Evolutionary conservation across 64 coral and sea anemone genomes (phyloP).

Genomic region (Cladopsammia gracilis): DNA sequence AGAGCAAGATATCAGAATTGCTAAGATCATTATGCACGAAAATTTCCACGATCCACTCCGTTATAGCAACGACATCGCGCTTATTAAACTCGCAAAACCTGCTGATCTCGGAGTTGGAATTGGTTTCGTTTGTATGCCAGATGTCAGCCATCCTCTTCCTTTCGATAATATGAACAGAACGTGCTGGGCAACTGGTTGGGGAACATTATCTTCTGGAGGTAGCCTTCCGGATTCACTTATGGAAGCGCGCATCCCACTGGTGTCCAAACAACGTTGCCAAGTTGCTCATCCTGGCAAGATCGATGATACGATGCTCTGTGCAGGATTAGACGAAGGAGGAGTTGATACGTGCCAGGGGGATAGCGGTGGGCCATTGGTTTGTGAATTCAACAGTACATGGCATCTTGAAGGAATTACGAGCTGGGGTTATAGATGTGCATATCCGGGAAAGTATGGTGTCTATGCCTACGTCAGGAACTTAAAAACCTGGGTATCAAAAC

Average conservation of each 20-base stretch:
- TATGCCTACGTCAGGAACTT: slow-evolving; percentile 31
- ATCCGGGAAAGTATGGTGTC: slow-evolving; percentile 10
- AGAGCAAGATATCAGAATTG: slow-evolving; percentile 12
- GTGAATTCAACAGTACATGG: slow-evolving; percentile 34
- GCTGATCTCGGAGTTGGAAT: slow-evolving; percentile 21
- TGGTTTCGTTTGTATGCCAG: slow-evolving; percentile 32
- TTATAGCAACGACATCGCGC: slow-evolving; percentile 44
- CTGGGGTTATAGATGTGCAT: slow-evolving; percentile 26
- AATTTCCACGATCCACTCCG: slow-evolving; percentile 17
- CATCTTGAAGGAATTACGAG: slow-evolving; percentile 37
- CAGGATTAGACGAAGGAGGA: slow-evolving; percentile 29
- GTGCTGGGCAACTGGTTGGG: slow-evolving; percentile 54
- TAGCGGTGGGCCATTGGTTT: slow-evolving; percentile 34
- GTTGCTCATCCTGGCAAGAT: neutral
- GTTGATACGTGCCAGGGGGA: neutral
- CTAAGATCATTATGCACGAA: slow-evolving; percentile 38
- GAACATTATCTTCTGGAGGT: neutral
- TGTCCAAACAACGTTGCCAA: slow-evolving; percentile 12
- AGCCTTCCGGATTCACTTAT: slow-evolving; percentile 2
- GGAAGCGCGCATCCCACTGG: slow-evolving; percentile 30
- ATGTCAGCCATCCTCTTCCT: neutral
- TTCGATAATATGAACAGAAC: slow-evolving; percentile 26
- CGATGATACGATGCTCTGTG: slow-evolving; percentile 43
- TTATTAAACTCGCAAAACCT: slow-evolving; percentile 41
- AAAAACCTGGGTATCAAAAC: neutral